A percentile compares a stretch with the other conserved stretches of the same genome.
Evolutionary conservation across 2,113 vertebrate genomes (phyloP).

Genomic region (Eolophus roseicapilla): DNA sequence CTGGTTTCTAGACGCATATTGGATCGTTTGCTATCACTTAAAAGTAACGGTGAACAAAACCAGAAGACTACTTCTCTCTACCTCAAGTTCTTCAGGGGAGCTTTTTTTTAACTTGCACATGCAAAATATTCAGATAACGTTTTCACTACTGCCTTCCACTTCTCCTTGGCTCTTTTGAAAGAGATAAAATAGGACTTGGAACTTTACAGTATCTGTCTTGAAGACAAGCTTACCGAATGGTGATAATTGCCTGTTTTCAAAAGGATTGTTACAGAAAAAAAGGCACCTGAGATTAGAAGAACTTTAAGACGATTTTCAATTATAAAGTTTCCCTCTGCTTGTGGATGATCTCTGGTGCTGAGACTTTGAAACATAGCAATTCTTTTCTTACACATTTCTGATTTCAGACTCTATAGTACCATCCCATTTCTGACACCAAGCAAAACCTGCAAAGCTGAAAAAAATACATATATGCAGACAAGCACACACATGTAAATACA

Average conservation of each 20-base stretch:
- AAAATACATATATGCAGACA: neutral
- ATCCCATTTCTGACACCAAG: neutral
- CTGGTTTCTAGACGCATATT: neutral
- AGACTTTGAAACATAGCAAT: neutral
- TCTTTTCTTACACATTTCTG: neutral
- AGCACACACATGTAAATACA: rapidly evolving
- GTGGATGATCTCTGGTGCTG: neutral
- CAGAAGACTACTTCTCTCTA: neutral
- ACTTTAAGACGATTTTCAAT: neutral
- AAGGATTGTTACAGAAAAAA: neutral
- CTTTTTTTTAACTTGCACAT: neutral
- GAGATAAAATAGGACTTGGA: neutral
- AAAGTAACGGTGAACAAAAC: neutral
- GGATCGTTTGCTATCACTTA: neutral
- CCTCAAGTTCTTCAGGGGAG: neutral
- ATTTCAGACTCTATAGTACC: neutral
- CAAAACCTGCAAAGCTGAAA: neutral
- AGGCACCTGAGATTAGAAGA: neutral
- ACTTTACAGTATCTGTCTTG: neutral
- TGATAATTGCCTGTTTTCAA: neutral
- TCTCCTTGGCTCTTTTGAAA: neutral
- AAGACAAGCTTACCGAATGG: neutral
- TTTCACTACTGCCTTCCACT: neutral
- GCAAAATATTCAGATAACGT: neutral
- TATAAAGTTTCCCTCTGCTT: neutral